Evolutionary conservation across 2,113 vertebrate species (phyloP), one percentile per base, ranked within the genome.

Genomic region (Coturnix japonica): DNA sequence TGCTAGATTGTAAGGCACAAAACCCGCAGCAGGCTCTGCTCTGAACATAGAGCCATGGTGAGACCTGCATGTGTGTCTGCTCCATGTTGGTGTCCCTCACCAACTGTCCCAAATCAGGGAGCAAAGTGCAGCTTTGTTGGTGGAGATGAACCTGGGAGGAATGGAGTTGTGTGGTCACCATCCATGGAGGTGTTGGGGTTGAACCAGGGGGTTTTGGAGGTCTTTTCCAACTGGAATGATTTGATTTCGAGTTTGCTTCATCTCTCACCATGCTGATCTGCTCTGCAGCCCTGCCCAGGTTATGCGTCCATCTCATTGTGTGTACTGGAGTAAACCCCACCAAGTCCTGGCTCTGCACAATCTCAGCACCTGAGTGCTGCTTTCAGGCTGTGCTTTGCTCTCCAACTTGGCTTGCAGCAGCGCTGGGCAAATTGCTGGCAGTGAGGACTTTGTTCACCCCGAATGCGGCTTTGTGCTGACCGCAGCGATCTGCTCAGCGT

Each of bases 401-500:
- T 92, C 70, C 89, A 87, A 81, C 92, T 87, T 85, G 93, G 93
- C 87, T 85, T 79, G 71, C 63, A 65, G 84, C 6, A 0, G 44
- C 0, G 0, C 72, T 33, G 86, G 77, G 82, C 69, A 87, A 91
- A 90, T 71, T 74, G 72, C 72, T 96, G 12, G 2, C 89, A 88
- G 89, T 46, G 60, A 73, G 59, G 70, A 0, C 37, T 85, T 91
- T 63, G 44, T 81, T 93, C 89, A 53, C 82, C 82, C 63, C n/a
- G 26, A 85, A 71, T 0, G 6, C 3, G 31, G 80, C 31, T 74
- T 95, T 93, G 54, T 94, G 95, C 95, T 95, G 92, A 88, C 85
- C 80, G 72, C 77, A 91, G 88, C 4, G 15, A 13, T 94, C 64
- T 43, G 9, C 87, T 90, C 87, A 66, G 91, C 95, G 44, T 33